phyloP scores from a whole-genome alignment of 2,113 vertebrate genomes.

The Pycnonotus jocosus region DNA sequence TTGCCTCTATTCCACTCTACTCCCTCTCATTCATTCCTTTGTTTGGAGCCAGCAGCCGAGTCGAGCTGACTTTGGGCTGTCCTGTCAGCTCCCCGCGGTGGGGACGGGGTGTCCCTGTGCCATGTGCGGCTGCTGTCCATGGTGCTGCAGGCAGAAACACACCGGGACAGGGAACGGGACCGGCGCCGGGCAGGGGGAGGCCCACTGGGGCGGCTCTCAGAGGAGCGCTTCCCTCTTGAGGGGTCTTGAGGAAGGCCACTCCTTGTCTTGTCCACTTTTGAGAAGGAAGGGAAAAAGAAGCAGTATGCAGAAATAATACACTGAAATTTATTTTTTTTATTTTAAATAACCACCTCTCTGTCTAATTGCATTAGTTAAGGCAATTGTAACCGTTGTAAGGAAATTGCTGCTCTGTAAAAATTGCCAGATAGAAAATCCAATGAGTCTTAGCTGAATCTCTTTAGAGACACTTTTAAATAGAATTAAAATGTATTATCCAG shows the following conservation, averaged over 20 bases:
- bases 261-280: not conserved
- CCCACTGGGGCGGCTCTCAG: fast-evolving
- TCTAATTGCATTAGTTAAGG: conserved; percentile 34
- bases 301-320: not conserved
- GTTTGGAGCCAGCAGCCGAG: not conserved
- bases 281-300: not conserved
- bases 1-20: not conserved
- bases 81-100: not conserved
- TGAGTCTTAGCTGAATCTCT: conserved; percentile 40
- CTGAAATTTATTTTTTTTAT: not conserved
- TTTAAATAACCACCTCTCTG: not conserved
- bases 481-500: conserved; percentile 50
- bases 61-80: not conserved
- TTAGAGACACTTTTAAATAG: conserved; percentile 51
- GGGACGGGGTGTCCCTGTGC: fast-evolving
- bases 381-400: not conserved
- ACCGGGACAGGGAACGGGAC: too few species aligned
- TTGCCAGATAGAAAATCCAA: conserved; percentile 11
- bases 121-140: not conserved
- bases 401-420: conserved; percentile 29
- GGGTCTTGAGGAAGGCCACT: not conserved
- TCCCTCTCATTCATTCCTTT: not conserved
- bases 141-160: not conserved
- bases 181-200: fast-evolving
- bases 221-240: not conserved